Evolutionary conservation across 2,113 vertebrate species (phyloP).

Genomic region (Coreoperca whiteheadi): DNA sequence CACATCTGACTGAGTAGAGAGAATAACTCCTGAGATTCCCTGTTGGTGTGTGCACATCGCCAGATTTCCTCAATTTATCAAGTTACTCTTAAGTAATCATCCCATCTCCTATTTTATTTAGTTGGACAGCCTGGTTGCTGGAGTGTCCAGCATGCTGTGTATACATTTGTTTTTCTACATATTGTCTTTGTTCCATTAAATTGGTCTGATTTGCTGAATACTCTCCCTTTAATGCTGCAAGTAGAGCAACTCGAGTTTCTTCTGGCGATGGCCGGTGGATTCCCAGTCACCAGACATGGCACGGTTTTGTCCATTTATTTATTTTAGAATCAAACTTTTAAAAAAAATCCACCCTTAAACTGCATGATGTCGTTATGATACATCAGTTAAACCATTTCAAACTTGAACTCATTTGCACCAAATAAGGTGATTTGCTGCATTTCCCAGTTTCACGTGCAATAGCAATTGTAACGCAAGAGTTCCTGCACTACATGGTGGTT

Average conservation of each 20-base stretch:
- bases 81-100: not conserved
- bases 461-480: too few relatives aligned
- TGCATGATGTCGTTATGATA: not conserved
- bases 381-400: not conserved
- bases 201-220: not conserved
- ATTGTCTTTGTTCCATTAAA: slow-evolving; percentile 12
- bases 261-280: not conserved
- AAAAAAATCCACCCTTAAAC: not conserved
- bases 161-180: not conserved
- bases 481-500: too few relatives aligned
- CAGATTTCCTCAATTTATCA: not conserved
- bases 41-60: not conserved
- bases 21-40: not conserved
- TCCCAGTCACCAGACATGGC: not conserved
- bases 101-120: not conserved
- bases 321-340: slow-evolving; percentile 18
- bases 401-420: not conserved
- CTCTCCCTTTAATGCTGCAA: not conserved
- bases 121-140: not conserved
- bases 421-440: not conserved
- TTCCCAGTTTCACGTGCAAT: not conserved
- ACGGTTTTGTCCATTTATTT: slow-evolving; percentile 8
- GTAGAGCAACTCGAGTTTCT: not conserved
- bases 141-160: not conserved
- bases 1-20: not conserved